Conservation (phyloP, 2,888 invertebrate genomes). For the Lasioglossum villosulum region DNA sequence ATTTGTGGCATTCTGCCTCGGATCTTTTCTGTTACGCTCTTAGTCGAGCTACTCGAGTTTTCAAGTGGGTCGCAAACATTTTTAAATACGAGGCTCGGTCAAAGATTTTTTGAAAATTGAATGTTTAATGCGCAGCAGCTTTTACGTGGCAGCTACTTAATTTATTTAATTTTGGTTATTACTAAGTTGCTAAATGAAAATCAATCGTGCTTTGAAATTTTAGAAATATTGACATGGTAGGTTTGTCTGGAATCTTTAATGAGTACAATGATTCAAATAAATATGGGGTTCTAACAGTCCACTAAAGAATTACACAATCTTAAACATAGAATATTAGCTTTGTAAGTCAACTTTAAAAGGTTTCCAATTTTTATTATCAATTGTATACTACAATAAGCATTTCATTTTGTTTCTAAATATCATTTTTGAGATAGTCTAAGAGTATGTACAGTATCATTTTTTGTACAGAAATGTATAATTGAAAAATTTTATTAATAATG, state of each 20-base stretch:
- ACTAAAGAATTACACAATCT: neutral
- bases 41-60: neutral
- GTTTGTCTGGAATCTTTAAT: neutral
- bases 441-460: neutral
- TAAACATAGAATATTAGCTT: neutral
- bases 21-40: neutral
- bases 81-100: neutral
- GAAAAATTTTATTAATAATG: neutral
- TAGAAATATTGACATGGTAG: neutral
- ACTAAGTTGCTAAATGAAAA: neutral
- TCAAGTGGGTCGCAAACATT: neutral
- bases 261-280: neutral
- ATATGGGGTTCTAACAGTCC: too few relatives aligned
- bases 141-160: neutral
- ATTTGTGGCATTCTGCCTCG: conserved; percentile 25
- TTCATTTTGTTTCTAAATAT: neutral
- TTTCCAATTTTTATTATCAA: neutral
- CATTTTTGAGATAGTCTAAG: too few relatives aligned
- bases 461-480: neutral
- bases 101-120: neutral
- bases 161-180: neutral
- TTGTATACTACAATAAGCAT: too few relatives aligned
- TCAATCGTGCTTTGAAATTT: neutral
- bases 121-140: neutral
- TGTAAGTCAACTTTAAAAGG: neutral